Percentiles rank a stretch among this genome's conserved stretches.
These are phyloP conservation scores for Picus viridis DNA, from an alignment of 2,797 vertebrate genomes.

Conservation along the genomic window DNA sequence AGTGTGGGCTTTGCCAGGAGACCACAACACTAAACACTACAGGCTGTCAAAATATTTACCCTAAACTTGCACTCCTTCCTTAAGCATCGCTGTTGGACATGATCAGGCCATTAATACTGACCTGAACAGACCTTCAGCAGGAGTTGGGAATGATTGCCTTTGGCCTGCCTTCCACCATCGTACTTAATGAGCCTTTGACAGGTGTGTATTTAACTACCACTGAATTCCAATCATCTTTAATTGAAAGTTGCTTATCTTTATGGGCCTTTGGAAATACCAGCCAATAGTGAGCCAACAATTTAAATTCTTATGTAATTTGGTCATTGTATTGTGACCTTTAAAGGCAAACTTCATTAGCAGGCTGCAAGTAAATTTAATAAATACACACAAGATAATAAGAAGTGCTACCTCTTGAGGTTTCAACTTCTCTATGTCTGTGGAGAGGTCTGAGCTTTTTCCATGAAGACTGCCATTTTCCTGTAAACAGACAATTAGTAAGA, in stretches of 20 bases:
- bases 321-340: not conserved
- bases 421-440: slow-evolving; percentile 72
- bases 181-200: not conserved
- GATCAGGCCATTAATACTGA: not conserved
- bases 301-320: not conserved
- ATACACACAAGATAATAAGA: not conserved
- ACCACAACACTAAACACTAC: accelerated
- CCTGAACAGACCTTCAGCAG: not conserved
- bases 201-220: not conserved
- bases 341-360: not conserved
- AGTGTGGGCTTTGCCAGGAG: not conserved
- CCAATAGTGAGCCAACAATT: not conserved
- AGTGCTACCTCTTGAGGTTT: slow-evolving; percentile 72
- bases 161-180: not conserved
- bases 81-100: not conserved
- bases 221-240: not conserved
- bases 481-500: slow-evolving; percentile 1
- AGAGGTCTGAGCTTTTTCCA: slow-evolving; percentile 72
- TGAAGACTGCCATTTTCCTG: slow-evolving; percentile 74
- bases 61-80: not conserved
- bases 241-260: not conserved
- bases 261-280: not conserved
- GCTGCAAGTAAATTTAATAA: not conserved
- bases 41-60: not conserved
- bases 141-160: not conserved